Evolutionary conservation across 2,888 invertebrate genomes (phyloP).

Genomic region (Keiferia lycopersicella): DNA sequence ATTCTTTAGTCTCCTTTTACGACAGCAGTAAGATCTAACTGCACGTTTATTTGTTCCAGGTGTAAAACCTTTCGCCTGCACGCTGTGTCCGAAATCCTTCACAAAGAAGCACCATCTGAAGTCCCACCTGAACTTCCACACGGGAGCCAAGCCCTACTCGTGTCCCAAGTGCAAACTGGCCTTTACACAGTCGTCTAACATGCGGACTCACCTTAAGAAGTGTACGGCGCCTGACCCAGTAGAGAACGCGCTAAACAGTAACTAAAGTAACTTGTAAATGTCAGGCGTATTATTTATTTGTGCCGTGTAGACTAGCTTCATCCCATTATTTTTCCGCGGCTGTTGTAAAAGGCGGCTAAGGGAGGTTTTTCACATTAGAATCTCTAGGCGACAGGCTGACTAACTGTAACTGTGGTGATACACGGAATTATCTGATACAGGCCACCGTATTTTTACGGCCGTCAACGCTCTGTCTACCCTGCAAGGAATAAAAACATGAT

Average conservation of each 20-base stretch:
- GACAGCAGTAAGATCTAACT: too few relatives aligned
- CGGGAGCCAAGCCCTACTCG: constrained; percentile 89
- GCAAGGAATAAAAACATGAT: too few relatives aligned
- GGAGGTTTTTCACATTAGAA: too few relatives aligned
- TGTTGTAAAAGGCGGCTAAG: too few relatives aligned
- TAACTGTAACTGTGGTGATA: too few relatives aligned
- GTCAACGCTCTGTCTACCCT: too few relatives aligned
- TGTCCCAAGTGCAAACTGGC: constrained; percentile 84
- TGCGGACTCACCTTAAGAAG: constrained; percentile 92
- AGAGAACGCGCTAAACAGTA: background rate
- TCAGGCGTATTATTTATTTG: background rate
- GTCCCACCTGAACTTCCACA: constrained; percentile 92
- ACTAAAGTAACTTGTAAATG: background rate
- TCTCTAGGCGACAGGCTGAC: too few relatives aligned
- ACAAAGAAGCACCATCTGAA: constrained; percentile 93
- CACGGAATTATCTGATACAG: too few relatives aligned
- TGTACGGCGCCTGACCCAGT: constrained; percentile 67
- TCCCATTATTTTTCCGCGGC: too few relatives aligned
- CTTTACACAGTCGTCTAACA: constrained; percentile 93
- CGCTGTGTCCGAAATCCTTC: constrained; percentile 88
- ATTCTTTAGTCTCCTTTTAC: too few relatives aligned
- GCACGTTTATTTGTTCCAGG: constrained; percentile 77
- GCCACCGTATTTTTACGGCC: too few relatives aligned
- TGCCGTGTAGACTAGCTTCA: background rate
- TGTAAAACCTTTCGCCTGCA: constrained; percentile 87